A percentile compares a stretch with the other conserved stretches of the same genome.
Conservation (phyloP, 2,113 vertebrate genomes). For the Zosterops lateralis region DNA sequence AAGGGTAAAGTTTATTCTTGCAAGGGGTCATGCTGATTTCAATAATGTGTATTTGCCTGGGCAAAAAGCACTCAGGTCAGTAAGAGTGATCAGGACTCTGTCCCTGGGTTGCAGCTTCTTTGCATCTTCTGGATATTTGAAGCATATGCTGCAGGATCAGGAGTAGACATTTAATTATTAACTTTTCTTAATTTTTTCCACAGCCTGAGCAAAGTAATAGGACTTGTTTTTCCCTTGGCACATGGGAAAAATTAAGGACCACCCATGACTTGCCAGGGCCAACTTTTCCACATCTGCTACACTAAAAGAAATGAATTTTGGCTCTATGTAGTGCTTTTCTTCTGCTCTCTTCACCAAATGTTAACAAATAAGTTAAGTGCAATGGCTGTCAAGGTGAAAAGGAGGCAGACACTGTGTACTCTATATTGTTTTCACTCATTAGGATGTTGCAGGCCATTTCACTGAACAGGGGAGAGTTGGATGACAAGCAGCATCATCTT, state of each 20-base stretch:
- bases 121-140: background rate
- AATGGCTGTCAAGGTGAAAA: background rate
- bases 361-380: background rate
- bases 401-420: background rate
- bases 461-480: background rate
- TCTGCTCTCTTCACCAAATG: background rate
- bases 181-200: background rate
- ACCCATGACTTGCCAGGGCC: background rate
- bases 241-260: background rate
- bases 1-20: background rate
- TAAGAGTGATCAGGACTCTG: background rate
- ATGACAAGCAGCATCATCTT: background rate
- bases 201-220: background rate
- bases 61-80: background rate
- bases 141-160: background rate
- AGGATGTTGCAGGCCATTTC: background rate
- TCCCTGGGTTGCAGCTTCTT: background rate
- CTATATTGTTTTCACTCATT: background rate
- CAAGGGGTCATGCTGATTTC: background rate
- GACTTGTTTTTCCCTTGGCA: background rate
- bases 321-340: background rate
- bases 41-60: background rate
- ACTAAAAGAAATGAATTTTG: background rate
- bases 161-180: background rate
- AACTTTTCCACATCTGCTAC: background rate